Base-by-base conservation (phyloP, 2,113 vertebrate species). In the Origma solitaria region DNA sequence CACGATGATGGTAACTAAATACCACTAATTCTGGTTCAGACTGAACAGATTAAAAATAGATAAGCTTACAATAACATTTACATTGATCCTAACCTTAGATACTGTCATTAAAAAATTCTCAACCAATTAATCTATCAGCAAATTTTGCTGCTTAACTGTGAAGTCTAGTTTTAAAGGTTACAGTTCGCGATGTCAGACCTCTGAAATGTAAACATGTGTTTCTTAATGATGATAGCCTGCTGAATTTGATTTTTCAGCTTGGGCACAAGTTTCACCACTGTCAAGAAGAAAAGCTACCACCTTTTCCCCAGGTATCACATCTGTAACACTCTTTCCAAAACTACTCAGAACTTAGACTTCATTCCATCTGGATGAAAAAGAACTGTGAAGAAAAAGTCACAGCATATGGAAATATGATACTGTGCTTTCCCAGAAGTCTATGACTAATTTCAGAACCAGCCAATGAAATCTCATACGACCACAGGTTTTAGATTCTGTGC, bases 271-370 rank as follows among this genome's bases (percentile, higher is more conserved):
- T 88, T 95, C 40, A 82, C 42, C 23, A 40, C 61, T 72, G 57
- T 82, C 81, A 89, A 76, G 66, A 95, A 60, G 68, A 70, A 10
- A 87, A 93, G 50, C 58, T 95, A 68, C 72, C 90, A 93, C 90
- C 75, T 88, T 73, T 60, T 57, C 16, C 42, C 66, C 72, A 94
- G 54, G 84, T 94, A 79, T 75, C 66, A 65, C 71, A 79, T 65
- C 64, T 76, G 49, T 79, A 95, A 91, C 66, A 79, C 81, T 37
- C 69, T 65, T 79, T 72, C 56, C 27, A 64, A 82, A 75, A 47
- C 13, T 50, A 68, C 24, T 75, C 53, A 20, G 33, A 82, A 47
- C n/a, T 76, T 33, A 42, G 35, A 69, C 54, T 50, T 72, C 44
- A 60, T 57, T 75, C 66, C 31, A 82, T 27, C 28, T 66, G 58